phyloP scores from a whole-genome alignment of 2,888 invertebrate genomes.

The Melinaea menophilus region DNA sequence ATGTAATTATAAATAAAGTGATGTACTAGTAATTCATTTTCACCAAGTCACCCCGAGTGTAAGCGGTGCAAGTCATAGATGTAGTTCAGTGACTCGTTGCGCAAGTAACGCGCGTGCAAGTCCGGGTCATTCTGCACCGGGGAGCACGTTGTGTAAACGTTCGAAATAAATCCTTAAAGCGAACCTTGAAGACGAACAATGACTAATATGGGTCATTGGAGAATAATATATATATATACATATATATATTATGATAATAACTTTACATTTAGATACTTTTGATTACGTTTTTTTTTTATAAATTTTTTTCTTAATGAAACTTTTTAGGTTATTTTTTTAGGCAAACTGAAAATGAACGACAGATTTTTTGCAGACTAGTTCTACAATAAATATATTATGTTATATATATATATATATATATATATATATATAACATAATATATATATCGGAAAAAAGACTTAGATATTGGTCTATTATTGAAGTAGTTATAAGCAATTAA shows the following conservation, averaged over 20 bases:
- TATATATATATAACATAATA: too few relatives aligned
- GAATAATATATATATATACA: not conserved
- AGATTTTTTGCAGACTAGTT: too few relatives aligned
- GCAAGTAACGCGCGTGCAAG: conserved; percentile 53
- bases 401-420: too few relatives aligned
- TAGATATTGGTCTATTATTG: too few relatives aligned
- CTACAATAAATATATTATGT: too few relatives aligned
- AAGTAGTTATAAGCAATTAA: too few relatives aligned
- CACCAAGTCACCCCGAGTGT: conserved; percentile 7
- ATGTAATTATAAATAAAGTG: not conserved
- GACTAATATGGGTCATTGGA: conserved; percentile 7
- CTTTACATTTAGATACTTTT: too few relatives aligned
- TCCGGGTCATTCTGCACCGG: conserved; percentile 62
- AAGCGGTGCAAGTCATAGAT: conserved; percentile 35
- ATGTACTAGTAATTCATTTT: not conserved
- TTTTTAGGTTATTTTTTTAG: too few relatives aligned
- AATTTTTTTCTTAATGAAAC: too few relatives aligned
- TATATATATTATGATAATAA: not conserved
- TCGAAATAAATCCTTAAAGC: conserved; percentile 37
- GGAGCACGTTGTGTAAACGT: conserved; percentile 66
- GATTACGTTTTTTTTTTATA: too few relatives aligned
- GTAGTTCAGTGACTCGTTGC: conserved; percentile 72
- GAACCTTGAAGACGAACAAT: conserved; percentile 27
- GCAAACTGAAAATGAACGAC: too few relatives aligned
- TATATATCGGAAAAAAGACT: too few relatives aligned